A percentile compares a stretch with the other conserved stretches of the same genome.
Conservation (phyloP, 2,113 vertebrate species). For the Triplophysa tibetana region DNA sequence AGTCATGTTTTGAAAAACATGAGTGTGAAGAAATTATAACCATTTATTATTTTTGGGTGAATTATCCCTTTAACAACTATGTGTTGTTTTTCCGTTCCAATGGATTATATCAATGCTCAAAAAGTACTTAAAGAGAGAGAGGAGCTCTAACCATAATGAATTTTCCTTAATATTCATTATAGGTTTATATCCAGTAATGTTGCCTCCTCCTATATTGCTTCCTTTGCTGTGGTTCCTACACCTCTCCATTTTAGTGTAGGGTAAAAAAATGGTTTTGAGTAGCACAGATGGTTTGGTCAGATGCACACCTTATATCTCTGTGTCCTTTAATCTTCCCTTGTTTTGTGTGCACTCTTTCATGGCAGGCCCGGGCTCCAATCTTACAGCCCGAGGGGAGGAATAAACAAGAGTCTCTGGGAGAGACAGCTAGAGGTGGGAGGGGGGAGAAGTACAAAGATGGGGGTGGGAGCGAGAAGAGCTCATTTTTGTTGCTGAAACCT, state of each 20-base stretch:
- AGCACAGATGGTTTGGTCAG: slow-evolving; percentile 59
- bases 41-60: no score
- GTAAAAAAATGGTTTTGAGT: slow-evolving; percentile 23
- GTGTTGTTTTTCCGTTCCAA: background rate
- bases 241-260: slow-evolving; percentile 20
- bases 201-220: slow-evolving; percentile 11
- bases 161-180: background rate
- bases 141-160: background rate
- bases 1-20: no score
- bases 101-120: background rate
- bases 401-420: slow-evolving; percentile 62
- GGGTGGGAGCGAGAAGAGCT: slow-evolving; percentile 47
- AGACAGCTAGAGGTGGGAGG: slow-evolving; percentile 46
- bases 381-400: slow-evolving; percentile 60
- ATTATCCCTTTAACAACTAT: background rate
- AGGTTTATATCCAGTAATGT: background rate
- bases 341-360: slow-evolving; percentile 57
- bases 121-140: background rate
- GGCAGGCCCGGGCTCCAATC: slow-evolving; percentile 50
- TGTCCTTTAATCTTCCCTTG: slow-evolving; percentile 58
- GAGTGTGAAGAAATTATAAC: no score
- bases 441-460: slow-evolving; percentile 46
- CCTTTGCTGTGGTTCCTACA: slow-evolving; percentile 7
- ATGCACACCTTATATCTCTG: slow-evolving; percentile 48
- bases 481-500: slow-evolving; percentile 49